These are phyloP conservation scores for Cyanocitta stelleri DNA, from an alignment of 2,113 vertebrate species.

Conservation along the genomic window DNA sequence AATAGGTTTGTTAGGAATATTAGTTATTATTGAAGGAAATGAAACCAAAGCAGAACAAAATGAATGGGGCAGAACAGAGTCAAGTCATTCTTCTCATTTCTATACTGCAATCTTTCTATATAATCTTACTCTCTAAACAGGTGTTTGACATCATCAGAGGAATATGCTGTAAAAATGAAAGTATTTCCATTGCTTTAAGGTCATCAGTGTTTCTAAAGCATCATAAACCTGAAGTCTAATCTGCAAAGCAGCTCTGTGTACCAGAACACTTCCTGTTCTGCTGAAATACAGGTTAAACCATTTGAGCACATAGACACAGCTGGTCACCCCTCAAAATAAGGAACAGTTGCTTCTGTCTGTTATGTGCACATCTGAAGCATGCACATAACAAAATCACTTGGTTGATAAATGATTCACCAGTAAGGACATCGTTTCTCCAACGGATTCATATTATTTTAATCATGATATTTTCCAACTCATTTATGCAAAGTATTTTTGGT, in stretches of 20 bases:
- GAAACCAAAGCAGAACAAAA: not conserved
- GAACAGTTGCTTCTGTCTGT: not conserved
- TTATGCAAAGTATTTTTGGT: not conserved
- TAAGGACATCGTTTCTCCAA: not conserved
- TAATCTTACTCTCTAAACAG: not conserved
- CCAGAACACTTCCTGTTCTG: not conserved
- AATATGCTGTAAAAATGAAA: not conserved
- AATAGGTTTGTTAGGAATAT: not conserved
- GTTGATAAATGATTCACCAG: not conserved
- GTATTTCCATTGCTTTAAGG: not conserved
- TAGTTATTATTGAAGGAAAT: not conserved
- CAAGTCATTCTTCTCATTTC: not conserved
- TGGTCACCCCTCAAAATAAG: not conserved
- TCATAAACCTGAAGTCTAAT: not conserved
- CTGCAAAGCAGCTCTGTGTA: not conserved
- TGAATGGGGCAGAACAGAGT: rapidly evolving
- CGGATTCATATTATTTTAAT: not conserved
- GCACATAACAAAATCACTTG: not conserved
- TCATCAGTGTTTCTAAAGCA: not conserved
- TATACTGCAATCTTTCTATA: not conserved
- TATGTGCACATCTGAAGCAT: not conserved
- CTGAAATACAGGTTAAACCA: not conserved
- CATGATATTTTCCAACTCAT: not conserved
- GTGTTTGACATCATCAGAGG: not conserved
- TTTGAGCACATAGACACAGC: not conserved